Base-by-base conservation (phyloP, 2,113 vertebrate genomes). In the Carassius gibelio region DNA sequence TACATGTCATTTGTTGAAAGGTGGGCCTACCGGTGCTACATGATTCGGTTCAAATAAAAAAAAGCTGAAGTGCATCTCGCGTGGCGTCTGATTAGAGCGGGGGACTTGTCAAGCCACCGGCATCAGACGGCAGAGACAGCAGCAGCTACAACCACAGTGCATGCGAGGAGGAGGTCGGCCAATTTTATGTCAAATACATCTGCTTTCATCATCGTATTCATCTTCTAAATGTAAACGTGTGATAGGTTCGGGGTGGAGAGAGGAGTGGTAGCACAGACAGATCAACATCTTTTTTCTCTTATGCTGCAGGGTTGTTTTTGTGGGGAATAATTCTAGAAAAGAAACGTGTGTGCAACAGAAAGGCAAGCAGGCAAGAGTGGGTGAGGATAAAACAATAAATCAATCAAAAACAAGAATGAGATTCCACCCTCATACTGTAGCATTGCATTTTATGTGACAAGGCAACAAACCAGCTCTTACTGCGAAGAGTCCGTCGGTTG, bases 201-300 rank as follows among this genome's bases (percentile, higher is more conserved):
- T 61, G 88, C 93, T 94, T 95, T 94, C 93, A 94, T 95, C 92
- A 91, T 89, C 88, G 88, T 90, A 89, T 92, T 93, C 92, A 92
- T 93, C 90, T 74, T 89, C 91, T 90, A 26, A 90, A 89, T 92
- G 93, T 94, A 94, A 95, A 94, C 93, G 4, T 52, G 88, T 87
- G 91, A 87, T 89, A 52, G 50, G 66, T 88, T 83, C 30, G 66
- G 75, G 82, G 38, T 48, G 57, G 64, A 84, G 77, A 83, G 55
- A 76, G 72, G 74, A 61, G 64, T 50, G 50, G n/a, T 50, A 79
- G 69, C 15, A 0, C 42, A 14, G 84, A 76, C 75, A 81, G 75
- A 89, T 87, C 61, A 78, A 77, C 74, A 87, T 85, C 50, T 87
- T 62, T 30, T 48, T 81, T 61, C 42, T 83, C 66, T 78, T 21